A percentile compares a stretch with the other conserved stretches of the same genome.
These are phyloP conservation scores for Apodemus agrarius DNA, from an alignment of 2,797 vertebrate species.

Conservation along the genomic window DNA sequence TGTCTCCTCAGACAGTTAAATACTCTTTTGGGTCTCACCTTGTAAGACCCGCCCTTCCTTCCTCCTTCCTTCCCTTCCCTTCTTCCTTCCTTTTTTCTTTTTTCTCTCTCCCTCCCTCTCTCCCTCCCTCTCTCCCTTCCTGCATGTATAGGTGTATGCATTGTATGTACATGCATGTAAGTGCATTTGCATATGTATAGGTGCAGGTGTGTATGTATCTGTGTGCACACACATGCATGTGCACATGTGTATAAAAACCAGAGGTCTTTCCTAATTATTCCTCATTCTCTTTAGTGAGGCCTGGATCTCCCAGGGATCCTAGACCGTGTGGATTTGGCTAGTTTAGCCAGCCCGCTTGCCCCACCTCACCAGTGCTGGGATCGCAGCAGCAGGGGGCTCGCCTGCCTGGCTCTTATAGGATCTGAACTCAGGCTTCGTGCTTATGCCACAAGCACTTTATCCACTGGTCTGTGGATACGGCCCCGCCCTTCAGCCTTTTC, in stretches of 20 bases:
- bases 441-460: no score
- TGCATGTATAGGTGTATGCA: no score
- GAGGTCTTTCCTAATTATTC: background rate
- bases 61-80: background rate
- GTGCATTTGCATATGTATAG: background rate
- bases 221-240: no score
- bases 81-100: background rate
- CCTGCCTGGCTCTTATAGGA: background rate
- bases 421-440: background rate
- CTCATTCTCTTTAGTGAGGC: background rate
- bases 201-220: background rate
- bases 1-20: background rate
- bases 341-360: background rate
- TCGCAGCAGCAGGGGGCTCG: background rate
- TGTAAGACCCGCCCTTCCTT: background rate
- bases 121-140: background rate
- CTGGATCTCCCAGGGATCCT: background rate
- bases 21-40: background rate
- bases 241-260: no score
- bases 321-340: no score
- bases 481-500: background rate
- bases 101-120: no score
- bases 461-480: no score
- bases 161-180: background rate
- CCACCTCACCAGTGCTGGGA: background rate